Conservation (phyloP, 2,888 invertebrate genomes). For the Ophion ventricosus region DNA sequence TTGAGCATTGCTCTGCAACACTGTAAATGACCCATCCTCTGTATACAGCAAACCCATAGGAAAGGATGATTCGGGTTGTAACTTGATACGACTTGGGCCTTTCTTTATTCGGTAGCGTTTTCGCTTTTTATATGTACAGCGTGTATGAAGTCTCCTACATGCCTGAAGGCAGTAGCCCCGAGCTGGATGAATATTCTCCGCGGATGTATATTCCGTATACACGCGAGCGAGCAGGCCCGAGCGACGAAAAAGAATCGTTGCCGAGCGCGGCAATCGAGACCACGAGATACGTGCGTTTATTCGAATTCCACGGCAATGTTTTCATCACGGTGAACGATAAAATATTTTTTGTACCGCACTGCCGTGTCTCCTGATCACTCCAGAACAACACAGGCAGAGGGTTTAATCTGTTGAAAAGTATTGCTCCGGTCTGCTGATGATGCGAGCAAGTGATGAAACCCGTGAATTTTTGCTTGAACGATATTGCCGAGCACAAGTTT, state of each 20-base stretch:
- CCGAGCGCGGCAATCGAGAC: not conserved
- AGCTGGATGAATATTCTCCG: conserved; percentile 21
- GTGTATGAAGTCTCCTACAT: not conserved
- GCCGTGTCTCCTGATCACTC: conserved; percentile 12
- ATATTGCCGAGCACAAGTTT: conserved; percentile 1
- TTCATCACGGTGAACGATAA: conserved; percentile 56
- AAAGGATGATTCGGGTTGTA: not conserved
- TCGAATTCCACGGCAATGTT: conserved; percentile 64
- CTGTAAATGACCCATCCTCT: too few relatives aligned
- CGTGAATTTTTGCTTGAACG: conserved; percentile 31
- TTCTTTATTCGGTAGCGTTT: not conserved
- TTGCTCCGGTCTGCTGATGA: conserved; percentile 19
- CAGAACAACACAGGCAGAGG: not conserved
- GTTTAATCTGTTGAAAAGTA: conserved; percentile 27
- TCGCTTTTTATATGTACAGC: too few relatives aligned
- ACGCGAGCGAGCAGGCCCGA: not conserved
- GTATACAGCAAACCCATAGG: not conserved
- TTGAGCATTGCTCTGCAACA: too few relatives aligned
- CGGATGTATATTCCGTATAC: conserved; percentile 16
- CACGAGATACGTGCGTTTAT: conserved; percentile 33
- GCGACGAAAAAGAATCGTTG: not conserved
- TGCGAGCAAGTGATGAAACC: conserved; percentile 17
- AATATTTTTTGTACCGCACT: conserved; percentile 41
- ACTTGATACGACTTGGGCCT: not conserved
- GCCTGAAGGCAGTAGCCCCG: conserved; percentile 47